Evolutionary conservation across 2,797 vertebrate genomes (phyloP).

Genomic region (Coluber constrictor): DNA sequence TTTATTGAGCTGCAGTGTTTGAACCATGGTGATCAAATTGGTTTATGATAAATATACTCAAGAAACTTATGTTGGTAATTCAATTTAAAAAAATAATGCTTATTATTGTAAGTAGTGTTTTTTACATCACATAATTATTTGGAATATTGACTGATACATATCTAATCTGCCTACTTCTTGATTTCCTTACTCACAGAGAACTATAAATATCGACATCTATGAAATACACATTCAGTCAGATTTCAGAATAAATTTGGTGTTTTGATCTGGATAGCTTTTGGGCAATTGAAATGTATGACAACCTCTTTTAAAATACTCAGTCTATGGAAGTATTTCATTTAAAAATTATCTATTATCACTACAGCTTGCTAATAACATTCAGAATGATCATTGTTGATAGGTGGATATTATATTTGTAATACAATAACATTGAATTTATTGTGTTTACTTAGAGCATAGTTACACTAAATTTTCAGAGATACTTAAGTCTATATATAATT

Average conservation of each 20-base stretch:
- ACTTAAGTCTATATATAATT: constrained; percentile 25
- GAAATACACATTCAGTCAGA: background rate
- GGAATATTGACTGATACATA: background rate
- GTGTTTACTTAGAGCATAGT: background rate
- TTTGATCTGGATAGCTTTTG: background rate
- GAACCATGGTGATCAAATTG: background rate
- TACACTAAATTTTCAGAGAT: constrained; percentile 25
- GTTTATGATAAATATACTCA: background rate
- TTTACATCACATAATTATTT: background rate
- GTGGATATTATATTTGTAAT: constrained; percentile 6
- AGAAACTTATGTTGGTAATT: background rate
- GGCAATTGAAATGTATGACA: background rate
- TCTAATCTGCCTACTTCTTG: background rate
- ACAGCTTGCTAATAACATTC: constrained; percentile 28
- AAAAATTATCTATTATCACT: constrained; percentile 36
- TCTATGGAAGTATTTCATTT: constrained; percentile 13
- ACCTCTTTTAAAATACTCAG: constrained; percentile 7
- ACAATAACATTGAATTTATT: constrained; percentile 25
- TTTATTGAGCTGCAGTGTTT: background rate
- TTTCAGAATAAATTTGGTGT: background rate
- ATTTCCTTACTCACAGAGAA: background rate
- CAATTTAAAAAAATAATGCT: background rate
- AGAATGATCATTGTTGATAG: background rate
- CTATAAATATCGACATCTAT: background rate
- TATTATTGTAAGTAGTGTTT: constrained; percentile 5